Conservation (phyloP, 2,797 vertebrate genomes). For the Poliocrania exsul region DNA sequence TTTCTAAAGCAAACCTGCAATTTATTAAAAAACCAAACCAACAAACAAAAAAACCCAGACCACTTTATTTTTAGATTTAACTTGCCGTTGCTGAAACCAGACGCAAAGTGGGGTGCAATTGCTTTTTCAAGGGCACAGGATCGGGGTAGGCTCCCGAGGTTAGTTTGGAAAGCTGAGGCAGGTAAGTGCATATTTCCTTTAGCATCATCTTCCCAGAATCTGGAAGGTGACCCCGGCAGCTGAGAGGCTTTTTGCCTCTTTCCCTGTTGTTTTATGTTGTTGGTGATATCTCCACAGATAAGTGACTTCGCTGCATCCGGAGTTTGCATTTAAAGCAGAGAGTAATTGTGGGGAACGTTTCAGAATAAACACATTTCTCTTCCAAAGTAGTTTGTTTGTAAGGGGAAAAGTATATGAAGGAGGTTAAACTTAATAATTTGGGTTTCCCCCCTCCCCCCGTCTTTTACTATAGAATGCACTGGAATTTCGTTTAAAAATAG, state of each 20-base stretch:
- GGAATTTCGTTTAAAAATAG: neutral
- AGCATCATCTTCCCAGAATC: neutral
- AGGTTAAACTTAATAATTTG: neutral
- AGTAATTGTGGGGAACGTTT: neutral
- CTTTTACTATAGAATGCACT: neutral
- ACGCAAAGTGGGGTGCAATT: neutral
- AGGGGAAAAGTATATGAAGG: neutral
- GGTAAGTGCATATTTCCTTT: neutral
- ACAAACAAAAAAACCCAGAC: neutral
- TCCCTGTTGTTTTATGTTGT: neutral
- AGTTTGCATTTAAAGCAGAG: neutral
- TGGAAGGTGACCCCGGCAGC: neutral
- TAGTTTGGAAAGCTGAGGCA: neutral
- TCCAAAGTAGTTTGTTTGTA: neutral
- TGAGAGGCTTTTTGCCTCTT: neutral
- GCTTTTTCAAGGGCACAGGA: neutral
- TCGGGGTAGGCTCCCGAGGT: neutral
- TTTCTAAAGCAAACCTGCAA: neutral
- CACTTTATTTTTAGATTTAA: neutral
- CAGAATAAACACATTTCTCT: conserved; percentile 35
- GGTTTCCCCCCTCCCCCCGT: neutral
- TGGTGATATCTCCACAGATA: neutral
- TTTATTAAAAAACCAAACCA: neutral
- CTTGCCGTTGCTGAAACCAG: neutral
- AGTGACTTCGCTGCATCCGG: neutral